Evolutionary conservation across 2,113 vertebrate species (phyloP).

Genomic region (Onychorhynchus coronatus): DNA sequence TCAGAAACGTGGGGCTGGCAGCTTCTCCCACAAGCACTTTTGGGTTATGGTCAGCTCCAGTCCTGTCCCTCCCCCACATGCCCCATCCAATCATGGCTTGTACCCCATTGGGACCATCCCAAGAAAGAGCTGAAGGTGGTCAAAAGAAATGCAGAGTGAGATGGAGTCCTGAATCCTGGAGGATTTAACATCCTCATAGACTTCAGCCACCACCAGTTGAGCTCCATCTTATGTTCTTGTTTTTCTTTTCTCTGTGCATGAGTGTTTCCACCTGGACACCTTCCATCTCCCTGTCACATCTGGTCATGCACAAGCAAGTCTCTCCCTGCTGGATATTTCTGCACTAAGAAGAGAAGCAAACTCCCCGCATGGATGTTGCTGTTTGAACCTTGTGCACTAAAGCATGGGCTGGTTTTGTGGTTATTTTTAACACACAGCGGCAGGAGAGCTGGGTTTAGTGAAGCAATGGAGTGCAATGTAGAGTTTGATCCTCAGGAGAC

Average conservation of each 20-base stretch:
- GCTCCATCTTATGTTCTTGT: background rate
- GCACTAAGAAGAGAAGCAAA: background rate
- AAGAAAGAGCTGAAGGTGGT: background rate
- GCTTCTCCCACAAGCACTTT: background rate
- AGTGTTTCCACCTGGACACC: background rate
- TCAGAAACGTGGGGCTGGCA: background rate
- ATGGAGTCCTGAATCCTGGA: background rate
- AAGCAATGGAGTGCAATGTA: background rate
- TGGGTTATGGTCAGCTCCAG: background rate
- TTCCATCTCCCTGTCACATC: background rate
- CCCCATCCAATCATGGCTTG: fast-evolving
- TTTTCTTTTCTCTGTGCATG: background rate
- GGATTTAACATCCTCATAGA: background rate
- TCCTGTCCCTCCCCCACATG: background rate
- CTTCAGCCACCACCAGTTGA: background rate
- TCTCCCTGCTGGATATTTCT: background rate
- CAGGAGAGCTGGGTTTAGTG: background rate
- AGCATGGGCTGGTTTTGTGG: background rate
- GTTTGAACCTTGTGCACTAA: background rate
- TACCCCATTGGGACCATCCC: background rate
- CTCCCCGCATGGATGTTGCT: background rate
- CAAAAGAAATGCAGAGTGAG: background rate
- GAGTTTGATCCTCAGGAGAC: background rate
- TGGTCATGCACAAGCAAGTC: background rate
- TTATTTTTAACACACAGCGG: background rate